A percentile compares a stretch with the other conserved stretches of the same genome.
phyloP scores from a whole-genome alignment of 2,113 vertebrate species.

The Agapornis roseicollis region DNA sequence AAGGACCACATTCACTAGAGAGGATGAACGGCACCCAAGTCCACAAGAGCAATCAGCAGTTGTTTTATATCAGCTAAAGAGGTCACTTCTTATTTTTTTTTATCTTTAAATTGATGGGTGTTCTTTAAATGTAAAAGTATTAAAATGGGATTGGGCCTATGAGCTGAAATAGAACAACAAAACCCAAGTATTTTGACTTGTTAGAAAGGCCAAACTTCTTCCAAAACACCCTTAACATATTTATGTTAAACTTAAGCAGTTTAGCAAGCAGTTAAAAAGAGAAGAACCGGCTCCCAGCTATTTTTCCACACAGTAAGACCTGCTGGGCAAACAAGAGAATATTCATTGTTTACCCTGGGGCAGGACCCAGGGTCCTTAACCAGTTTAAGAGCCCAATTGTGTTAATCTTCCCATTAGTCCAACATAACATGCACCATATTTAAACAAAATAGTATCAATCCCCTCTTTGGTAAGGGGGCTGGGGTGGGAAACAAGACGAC shows the following conservation, averaged over 20 bases:
- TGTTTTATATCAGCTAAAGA: background rate
- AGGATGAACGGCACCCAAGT: background rate
- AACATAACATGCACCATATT: background rate
- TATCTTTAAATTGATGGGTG: background rate
- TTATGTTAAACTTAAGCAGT: no score
- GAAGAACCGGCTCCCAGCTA: background rate
- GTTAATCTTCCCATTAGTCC: slow-evolving; percentile 24
- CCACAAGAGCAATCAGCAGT: background rate
- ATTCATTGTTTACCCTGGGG: slow-evolving; percentile 15
- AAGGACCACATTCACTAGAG: background rate
- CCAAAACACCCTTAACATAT: background rate
- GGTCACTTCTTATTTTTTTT: background rate
- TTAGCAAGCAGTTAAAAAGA: background rate
- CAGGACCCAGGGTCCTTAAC: slow-evolving; percentile 6
- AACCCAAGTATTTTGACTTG: background rate
- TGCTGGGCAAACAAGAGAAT: background rate
- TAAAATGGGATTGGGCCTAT: background rate
- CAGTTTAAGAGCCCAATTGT: slow-evolving; percentile 16
- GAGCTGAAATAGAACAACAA: background rate
- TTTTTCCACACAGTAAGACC: background rate
- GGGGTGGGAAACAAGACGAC: background rate
- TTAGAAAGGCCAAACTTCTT: background rate
- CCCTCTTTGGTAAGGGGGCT: background rate
- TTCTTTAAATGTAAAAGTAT: background rate
- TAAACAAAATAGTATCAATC: slow-evolving; percentile 14